Evolutionary conservation across 2,797 vertebrate genomes (phyloP).

Genomic region (Morelia viridis): DNA sequence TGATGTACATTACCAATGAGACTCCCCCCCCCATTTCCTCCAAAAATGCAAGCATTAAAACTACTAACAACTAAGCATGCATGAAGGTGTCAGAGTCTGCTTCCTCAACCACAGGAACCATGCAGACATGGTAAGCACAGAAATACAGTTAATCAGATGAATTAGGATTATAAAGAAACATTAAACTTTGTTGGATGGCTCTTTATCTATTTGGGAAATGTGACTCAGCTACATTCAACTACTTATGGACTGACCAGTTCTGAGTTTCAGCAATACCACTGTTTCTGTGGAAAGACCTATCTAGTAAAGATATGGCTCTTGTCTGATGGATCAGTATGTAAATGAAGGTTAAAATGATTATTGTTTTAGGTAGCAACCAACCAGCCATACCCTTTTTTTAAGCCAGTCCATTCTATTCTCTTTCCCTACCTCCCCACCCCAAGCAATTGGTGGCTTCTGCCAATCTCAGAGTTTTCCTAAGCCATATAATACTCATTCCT

Average conservation of each 20-base stretch:
- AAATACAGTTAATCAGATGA: background rate
- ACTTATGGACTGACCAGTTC: background rate
- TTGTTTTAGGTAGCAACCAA: background rate
- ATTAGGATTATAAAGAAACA: background rate
- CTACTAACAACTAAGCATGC: background rate
- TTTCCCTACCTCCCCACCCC: background rate
- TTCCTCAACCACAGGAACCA: background rate
- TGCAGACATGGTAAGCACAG: background rate
- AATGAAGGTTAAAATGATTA: background rate
- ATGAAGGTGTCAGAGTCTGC: background rate
- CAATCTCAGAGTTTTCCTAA: background rate
- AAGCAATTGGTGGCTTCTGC: background rate
- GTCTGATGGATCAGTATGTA: background rate
- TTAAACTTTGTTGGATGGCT: background rate
- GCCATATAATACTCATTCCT: background rate
- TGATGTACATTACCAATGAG: background rate
- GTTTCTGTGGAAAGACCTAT: background rate
- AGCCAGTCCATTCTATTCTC: background rate
- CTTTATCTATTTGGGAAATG: background rate
- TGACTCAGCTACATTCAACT: background rate
- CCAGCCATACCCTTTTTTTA: background rate
- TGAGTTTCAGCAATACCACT: background rate
- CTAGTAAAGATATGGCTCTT: background rate
- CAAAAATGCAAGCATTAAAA: background rate
- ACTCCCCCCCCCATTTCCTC: background rate